Base-by-base conservation (phyloP, 2,113 vertebrate species). In the Pituophis catenifer region DNA sequence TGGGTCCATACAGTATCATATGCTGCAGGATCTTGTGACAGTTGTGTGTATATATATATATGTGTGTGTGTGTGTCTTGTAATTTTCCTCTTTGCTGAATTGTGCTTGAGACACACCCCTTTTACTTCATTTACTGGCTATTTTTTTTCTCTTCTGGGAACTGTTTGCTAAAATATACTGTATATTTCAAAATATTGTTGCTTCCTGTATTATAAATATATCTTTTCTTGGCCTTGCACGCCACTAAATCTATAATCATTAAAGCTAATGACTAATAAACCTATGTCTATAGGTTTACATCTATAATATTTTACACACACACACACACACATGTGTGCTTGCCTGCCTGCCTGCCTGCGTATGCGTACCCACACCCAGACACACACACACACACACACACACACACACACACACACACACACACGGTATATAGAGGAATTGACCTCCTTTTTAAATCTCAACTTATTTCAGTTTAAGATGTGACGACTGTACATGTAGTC, bases 101-200 rank as follows among this genome's bases (percentile, higher is more conserved):
- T 92, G 91, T 94, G 88, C 29, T 89, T 91, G 24, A 90, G 90
- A 57, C 89, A 88, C 12, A 50, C 91, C 81, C 95, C 94, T 92
- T 96, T 91, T 95, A 87, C 90, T 94, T 94, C 95, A 95, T 96
- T 96, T 97, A 94, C 89, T 88, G 94, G 57, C 95, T 94, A 94
- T 94, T 89, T 94, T n/a, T 95, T 48, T 92, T 94, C 85, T 93
- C 13, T 94, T 70, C 86, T 93, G 85, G 91, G 94, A 96, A 95
- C 93, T 93, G 52, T 95, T 90, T 81, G 93, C 95, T 95, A 93
- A 93, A 94, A 96, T 93, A 90, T 95, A 10, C 50, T 29, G 59
- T 13, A 54, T 85, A 23, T 54, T 19, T 44, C 17, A 85, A 62
- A 62, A 53, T 52, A 52, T 33, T 93, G 59, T 52, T n/a, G 4